phyloP scores from a whole-genome alignment of 2,888 invertebrate genomes.

The Ceriagrion tenellum region DNA sequence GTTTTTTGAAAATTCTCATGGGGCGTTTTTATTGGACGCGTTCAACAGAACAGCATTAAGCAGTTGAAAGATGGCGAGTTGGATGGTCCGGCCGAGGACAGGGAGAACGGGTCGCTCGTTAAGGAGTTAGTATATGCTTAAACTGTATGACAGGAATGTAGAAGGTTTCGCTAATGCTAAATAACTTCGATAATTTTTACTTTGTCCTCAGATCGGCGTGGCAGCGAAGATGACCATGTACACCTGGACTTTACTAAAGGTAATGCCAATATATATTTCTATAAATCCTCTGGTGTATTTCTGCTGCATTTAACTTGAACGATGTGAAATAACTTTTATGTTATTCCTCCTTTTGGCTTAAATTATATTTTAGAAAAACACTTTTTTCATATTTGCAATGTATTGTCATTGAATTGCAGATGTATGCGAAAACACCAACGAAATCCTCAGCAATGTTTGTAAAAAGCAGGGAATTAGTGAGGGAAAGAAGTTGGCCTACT shows the following conservation, averaged over 20 bases:
- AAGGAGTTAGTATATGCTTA: slow-evolving; percentile 69
- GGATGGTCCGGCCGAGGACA: slow-evolving; percentile 79
- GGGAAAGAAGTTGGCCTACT: slow-evolving; percentile 89
- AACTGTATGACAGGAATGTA: background rate
- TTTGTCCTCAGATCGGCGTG: slow-evolving; percentile 76
- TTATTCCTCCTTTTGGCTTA: background rate
- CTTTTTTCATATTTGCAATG: slow-evolving; percentile 75
- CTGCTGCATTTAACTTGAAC: background rate
- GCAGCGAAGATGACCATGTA: slow-evolving; percentile 83
- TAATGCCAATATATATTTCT: slow-evolving; percentile 74
- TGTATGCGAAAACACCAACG: slow-evolving; percentile 80
- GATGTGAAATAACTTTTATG: background rate
- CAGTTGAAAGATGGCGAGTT: slow-evolving; percentile 77
- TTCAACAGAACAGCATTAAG: slow-evolving; percentile 56
- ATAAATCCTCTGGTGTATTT: slow-evolving; percentile 26
- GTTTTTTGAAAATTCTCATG: slow-evolving; percentile 66
- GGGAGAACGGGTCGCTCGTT: slow-evolving; percentile 76
- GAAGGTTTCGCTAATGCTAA: slow-evolving; percentile 69
- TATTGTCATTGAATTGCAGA: slow-evolving; percentile 76
- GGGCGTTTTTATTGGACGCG: slow-evolving; percentile 68
- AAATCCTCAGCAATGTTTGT: slow-evolving; percentile 82
- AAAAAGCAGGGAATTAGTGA: slow-evolving; percentile 85
- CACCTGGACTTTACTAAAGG: slow-evolving; percentile 80
- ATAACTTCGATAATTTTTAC: slow-evolving; percentile 71
- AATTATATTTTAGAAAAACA: background rate